Evolutionary conservation across 2,113 vertebrate species (phyloP).

Genomic region (Bos indicus): DNA sequence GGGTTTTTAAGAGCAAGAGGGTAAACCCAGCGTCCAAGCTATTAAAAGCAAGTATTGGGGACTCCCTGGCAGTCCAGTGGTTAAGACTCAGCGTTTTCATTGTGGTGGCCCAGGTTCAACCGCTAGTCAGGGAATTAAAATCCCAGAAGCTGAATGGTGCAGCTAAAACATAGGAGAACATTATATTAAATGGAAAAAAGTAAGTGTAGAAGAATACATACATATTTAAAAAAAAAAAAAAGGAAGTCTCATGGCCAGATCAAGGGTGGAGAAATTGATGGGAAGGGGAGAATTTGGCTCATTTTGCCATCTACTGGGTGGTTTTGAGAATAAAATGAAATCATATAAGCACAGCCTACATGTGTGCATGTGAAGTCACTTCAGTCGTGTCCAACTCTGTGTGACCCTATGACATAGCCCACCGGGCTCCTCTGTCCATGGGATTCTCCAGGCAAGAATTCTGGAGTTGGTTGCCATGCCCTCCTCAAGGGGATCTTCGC

Average conservation of each 20-base stretch:
- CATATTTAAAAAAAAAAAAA: neutral
- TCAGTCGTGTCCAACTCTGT: neutral
- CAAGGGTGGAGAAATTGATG: neutral
- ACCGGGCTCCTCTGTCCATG: neutral
- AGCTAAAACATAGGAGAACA: neutral
- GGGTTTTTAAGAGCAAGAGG: neutral
- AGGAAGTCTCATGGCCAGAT: neutral
- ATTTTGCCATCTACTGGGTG: fast-evolving
- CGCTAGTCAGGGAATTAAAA: neutral
- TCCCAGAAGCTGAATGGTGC: neutral
- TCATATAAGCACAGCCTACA: fast-evolving
- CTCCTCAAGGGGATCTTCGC: neutral
- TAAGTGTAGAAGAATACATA: neutral
- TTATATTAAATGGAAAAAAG: neutral
- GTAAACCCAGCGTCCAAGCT: neutral
- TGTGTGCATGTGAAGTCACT: fast-evolving
- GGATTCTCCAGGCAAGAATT: neutral
- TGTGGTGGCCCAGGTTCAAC: neutral
- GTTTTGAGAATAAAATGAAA: neutral
- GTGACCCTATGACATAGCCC: fast-evolving
- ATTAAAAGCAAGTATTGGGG: neutral
- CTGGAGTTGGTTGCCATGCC: neutral
- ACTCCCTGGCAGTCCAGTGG: neutral
- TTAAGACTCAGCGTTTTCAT: neutral
- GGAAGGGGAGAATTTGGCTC: too few species aligned